Conservation (phyloP, 2,113 vertebrate species). For the Oreochromis tanganicae region DNA sequence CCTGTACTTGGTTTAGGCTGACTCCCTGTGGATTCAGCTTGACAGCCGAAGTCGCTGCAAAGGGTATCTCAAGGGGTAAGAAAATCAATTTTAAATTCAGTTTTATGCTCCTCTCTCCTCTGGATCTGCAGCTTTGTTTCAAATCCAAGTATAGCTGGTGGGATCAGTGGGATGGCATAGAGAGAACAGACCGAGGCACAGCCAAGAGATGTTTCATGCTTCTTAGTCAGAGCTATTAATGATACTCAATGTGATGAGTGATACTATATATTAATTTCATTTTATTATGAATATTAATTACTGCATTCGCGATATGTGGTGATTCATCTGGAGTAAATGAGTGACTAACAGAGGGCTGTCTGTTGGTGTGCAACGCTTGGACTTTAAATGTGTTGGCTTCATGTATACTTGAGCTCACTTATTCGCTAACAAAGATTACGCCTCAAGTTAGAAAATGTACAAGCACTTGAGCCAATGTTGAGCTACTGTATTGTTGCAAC, state of each 20-base stretch:
- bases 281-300: background rate
- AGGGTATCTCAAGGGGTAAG: constrained; percentile 65
- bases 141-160: background rate
- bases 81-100: background rate
- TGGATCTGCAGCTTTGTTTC: background rate
- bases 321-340: background rate
- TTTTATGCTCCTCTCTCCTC: background rate
- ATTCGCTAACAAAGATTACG: background rate
- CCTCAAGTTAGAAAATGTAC: background rate
- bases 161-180: background rate
- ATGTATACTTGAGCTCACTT: background rate
- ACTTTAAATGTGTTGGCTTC: background rate
- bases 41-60: constrained; percentile 58
- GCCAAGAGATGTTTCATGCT: background rate
- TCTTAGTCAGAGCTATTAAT: background rate
- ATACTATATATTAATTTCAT: background rate
- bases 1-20: constrained; percentile 63
- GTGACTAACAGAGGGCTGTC: background rate
- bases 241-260: constrained; percentile 9
- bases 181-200: background rate
- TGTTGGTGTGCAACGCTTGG: background rate
- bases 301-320: background rate
- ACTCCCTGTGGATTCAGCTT: constrained; percentile 69
- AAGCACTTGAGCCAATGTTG: background rate
- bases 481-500: background rate